Evolutionary conservation across 2,113 vertebrate species (phyloP), one percentile per base, ranked within the genome.

Genomic region (Chascanopsetta lugubris): DNA sequence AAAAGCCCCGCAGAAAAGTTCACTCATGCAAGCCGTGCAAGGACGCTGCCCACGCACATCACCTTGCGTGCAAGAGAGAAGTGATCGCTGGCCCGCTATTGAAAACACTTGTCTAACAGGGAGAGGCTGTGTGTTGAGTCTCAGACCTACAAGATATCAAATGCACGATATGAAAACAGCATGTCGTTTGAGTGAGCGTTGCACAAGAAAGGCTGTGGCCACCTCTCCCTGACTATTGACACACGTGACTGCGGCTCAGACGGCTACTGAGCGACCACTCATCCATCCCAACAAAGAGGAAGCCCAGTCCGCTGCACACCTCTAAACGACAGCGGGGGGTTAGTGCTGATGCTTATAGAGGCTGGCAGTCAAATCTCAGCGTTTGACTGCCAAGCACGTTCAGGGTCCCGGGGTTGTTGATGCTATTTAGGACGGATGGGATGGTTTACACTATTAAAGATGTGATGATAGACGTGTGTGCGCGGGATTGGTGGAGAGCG

Each of bases 341-440:
- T 72, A 74, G 79, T 73, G n/a, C n/a, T 27, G 79, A 81, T 67
- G 72, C 82, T 85, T 79, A 83, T 77, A 73, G 73, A 81, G 59
- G 60, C 70, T 86, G 68, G 81, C 82, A 89, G 77, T 89, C 87
- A 90, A 89, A 90, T 76, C 76, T 77, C 34, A 21, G 60, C 51
- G 74, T 77, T 61, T 60, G 80, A 72, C 77, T 90, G 87, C 88
- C 84, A 88, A 87, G 85, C 87, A 88, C 83, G 85, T 89, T 87
- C 61, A 61, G 69, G 81, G 82, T 81, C 76, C 66, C 15, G 65
- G 72, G 69, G 76, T 83, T 85, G 84, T 81, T 80, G 85, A 78
- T 73, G 84, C 72, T 84, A 82, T 84, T 85, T 83, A 85, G 85
- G 85, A 85, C 72, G 79, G 72, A 91, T 85, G 89, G 85, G 85